Evolutionary conservation across 2,113 vertebrate genomes (phyloP), one percentile per base, ranked within the genome.

Genomic region (Gopherus evgoodei): DNA sequence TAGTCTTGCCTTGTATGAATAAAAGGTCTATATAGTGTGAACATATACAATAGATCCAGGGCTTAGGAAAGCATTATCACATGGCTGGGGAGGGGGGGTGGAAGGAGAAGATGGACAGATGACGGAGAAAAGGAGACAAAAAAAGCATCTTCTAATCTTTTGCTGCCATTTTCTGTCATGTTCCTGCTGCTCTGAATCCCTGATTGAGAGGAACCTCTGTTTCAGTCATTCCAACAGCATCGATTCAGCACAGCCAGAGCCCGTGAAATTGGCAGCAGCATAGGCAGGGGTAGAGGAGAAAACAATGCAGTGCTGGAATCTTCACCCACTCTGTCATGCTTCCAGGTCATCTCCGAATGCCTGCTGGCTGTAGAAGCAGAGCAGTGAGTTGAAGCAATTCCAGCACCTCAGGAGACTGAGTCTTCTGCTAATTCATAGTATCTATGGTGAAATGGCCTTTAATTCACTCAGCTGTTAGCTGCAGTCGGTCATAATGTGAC

Each of bases 21-120:
- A 96, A 94, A 88, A 90, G 47, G 81, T 93, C 83, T 84, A 84
- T 82, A 29, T 86, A 86, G 88, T 83, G 93, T 95, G 96, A 97
- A 95, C 93, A 93, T 81, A 91, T 90, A 81, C 80, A 11, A 87
- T 88, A 56, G 92, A 85, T 93, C 84, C 25, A 88, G 69, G 54
- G 89, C 86, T 91, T 91, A 79, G 88, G 83, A 65, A 90, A 80
- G 91, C 89, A 52, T 24, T 14, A 81, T 83, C 44, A 4, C 54
- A 72, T 69, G 38, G 5, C 79, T 38, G 50, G 13, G 49, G 12
- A 3, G 3, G 49, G 49, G 49, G 47, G 25, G 78, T 54, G 54
- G 22, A 54, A 84, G 27, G 69, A 49, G 72, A 92, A 53, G 75
- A 94, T 89, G 56, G 14, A 29, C 38, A n/a, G 49, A 59, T 54